These are phyloP conservation scores for Pollenia amentaria DNA, from an alignment of 2,888 invertebrate genomes.

Conservation along the genomic window DNA sequence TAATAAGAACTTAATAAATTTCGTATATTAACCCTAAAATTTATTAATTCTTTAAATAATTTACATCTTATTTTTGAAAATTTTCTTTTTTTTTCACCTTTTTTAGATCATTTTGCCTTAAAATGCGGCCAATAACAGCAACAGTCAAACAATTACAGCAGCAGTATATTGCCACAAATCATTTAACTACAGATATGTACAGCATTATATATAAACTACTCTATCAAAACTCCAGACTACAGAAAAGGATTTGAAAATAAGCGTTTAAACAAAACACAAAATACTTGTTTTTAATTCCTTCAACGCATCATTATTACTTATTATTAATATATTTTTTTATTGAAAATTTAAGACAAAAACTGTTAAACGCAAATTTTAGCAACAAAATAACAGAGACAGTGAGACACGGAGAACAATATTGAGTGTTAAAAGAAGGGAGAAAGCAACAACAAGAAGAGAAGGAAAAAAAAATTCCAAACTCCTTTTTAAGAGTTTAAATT, in stretches of 20 bases:
- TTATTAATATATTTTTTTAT: conserved; percentile 53
- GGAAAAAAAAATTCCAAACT: not conserved
- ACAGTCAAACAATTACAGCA: conserved; percentile 69
- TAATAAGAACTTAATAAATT: no score
- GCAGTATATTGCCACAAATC: conserved; percentile 71
- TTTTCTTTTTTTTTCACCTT: not conserved
- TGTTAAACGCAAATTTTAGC: conserved; percentile 38
- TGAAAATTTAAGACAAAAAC: conserved; percentile 12
- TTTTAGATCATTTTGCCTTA: conserved; percentile 72
- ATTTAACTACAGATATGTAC: conserved; percentile 74
- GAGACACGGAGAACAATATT: not conserved
- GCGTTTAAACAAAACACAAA: conserved; percentile 28
- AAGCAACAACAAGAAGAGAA: not conserved
- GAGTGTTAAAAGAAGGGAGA: conserved; percentile 6
- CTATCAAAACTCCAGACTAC: conserved; percentile 76
- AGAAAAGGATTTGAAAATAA: conserved; percentile 75
- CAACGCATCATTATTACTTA: conserved; percentile 45
- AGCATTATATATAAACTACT: conserved; percentile 76
- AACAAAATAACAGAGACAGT: conserved; percentile 11
- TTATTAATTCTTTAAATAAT: not conserved
- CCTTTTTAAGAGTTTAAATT: conserved; percentile 9
- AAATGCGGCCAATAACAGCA: conserved; percentile 75
- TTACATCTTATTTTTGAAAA: not conserved
- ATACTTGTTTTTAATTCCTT: conserved; percentile 38
- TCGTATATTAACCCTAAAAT: no score